Evolutionary conservation across 2,113 vertebrate genomes (phyloP).

Genomic region (Mastomys natalensis): DNA sequence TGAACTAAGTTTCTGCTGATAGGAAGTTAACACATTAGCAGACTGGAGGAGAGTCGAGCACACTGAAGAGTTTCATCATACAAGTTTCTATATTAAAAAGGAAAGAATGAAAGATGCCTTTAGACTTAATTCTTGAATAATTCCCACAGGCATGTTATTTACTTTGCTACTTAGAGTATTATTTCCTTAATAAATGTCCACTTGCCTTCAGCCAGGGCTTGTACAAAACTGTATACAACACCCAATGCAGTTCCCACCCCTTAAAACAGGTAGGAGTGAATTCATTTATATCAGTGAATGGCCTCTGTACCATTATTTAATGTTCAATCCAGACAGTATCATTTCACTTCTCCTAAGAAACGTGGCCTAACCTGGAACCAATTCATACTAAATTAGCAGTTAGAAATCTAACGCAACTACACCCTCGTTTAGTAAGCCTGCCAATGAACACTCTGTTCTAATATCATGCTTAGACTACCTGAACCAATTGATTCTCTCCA

Average conservation of each 20-base stretch:
- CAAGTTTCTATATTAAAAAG: background rate
- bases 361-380: background rate
- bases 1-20: conserved; percentile 41
- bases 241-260: fast-evolving
- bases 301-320: background rate
- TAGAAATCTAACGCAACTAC: background rate
- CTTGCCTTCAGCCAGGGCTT: background rate
- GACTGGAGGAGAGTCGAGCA: conserved; percentile 9
- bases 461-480: background rate
- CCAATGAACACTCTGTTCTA: background rate
- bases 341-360: background rate
- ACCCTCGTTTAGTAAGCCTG: background rate
- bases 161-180: conserved; percentile 14
- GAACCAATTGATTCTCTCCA: background rate
- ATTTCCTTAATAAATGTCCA: background rate
- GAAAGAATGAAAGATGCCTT: conserved; percentile 7
- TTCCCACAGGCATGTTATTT: background rate
- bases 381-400: background rate
- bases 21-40: conserved; percentile 40
- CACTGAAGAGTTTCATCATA: conserved; percentile 17
- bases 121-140: conserved; percentile 30
- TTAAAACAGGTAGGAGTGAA: background rate
- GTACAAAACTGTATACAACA: background rate
- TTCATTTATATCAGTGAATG: background rate
- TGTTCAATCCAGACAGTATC: background rate